Evolutionary conservation across 2,113 vertebrate genomes (phyloP), one percentile per base, ranked within the genome.

Genomic region (Proteles cristata): DNA sequence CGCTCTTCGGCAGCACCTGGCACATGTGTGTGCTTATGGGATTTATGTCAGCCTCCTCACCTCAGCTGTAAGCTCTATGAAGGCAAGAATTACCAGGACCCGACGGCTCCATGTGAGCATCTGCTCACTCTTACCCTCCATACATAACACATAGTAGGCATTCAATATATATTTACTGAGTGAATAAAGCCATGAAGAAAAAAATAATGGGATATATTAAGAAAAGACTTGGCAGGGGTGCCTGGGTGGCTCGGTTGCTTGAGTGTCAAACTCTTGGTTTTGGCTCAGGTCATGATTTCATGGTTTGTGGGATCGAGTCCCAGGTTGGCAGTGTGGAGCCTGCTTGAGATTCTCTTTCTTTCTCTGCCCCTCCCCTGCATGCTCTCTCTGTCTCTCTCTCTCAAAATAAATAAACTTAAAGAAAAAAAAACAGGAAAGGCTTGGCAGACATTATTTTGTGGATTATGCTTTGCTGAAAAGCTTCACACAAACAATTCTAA

Each of bases 401-500:
- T 58, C 55, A 58, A 61, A 21, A 61, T 61, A 61, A 61, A 61
- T 61, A 61, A 61, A 61, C 58, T 61, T 58, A 2, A 58, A 58
- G n/a, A 21, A 61, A 61, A 55, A 55, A 61, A 61, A 23, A 61
- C 23, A 61, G n/a, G 66, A 73, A 81, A 89, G 76, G 63, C 43
- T 82, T 53, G 81, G 86, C 85, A 88, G 91, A 65, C 19, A 35
- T 63, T 85, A 66, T 55, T 81, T 86, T 50, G n/a, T 61, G 48
- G 21, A 50, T 15, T 82, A 48, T 2, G 48, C 15, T 88, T 94
- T 86, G 43, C 50, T 71, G 39, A 71, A 93, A 96, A 93, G 50
- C 68, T 86, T 88, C 89, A 82, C 45, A 33, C 23, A 48, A 58
- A 50, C 66, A 61, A 82, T 68, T 96, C 94, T 33, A 82, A 94